phyloP scores from a whole-genome alignment of 2,888 invertebrate genomes.

The Drosophila robusta region DNA sequence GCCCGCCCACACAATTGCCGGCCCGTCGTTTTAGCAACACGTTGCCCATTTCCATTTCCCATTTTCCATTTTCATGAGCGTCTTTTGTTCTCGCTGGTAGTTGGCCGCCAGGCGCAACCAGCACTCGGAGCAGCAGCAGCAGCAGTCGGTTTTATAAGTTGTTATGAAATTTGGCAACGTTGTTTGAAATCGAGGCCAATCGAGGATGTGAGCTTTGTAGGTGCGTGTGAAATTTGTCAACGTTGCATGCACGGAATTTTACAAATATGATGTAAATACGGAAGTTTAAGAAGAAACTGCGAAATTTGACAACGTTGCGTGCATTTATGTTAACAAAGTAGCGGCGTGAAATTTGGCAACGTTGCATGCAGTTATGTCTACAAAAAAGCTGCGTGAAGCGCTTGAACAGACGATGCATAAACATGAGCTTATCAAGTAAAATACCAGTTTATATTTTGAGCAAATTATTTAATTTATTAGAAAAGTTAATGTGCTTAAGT shows the following conservation, averaged over 20 bases:
- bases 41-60: slow-evolving; percentile 60
- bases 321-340: no score
- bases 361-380: no score
- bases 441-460: no score
- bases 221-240: slow-evolving; percentile 8
- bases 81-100: slow-evolving; percentile 57
- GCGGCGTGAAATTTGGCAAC: slow-evolving; percentile 17
- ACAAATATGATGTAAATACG: neutral
- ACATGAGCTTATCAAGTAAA: neutral
- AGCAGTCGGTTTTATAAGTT: slow-evolving; percentile 15
- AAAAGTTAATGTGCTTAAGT: no score
- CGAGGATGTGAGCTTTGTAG: neutral
- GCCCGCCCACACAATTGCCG: slow-evolving; percentile 28
- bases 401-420: no score
- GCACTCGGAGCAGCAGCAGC: neutral
- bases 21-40: slow-evolving; percentile 73
- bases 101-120: slow-evolving; percentile 24
- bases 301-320: slow-evolving; percentile 9
- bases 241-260: neutral
- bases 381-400: no score
- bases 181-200: slow-evolving; percentile 13
- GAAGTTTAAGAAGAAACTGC: neutral
- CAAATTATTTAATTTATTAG: no score
- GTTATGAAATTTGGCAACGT: slow-evolving; percentile 40
- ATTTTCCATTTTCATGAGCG: slow-evolving; percentile 17